A percentile compares a stretch with the other conserved stretches of the same genome.
Conservation (phyloP, 2,113 vertebrate genomes). For the Ornithorhynchus anatinus region DNA sequence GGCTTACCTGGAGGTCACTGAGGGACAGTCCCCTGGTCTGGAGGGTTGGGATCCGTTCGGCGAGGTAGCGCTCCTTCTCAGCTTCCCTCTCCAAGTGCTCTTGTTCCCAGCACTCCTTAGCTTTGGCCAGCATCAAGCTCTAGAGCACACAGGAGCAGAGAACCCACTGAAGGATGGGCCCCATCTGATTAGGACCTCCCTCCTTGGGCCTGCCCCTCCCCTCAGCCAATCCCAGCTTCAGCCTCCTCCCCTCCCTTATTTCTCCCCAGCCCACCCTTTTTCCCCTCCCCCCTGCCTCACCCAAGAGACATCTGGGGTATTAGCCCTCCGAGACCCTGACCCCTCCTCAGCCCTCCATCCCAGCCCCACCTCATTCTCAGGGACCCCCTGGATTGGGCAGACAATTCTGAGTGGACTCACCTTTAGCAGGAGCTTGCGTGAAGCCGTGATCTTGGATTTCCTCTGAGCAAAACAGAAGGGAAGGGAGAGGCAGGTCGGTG, state of each 20-base stretch:
- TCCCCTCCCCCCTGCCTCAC: too few species aligned
- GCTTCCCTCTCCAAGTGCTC: conserved; percentile 83
- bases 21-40: conserved; percentile 75
- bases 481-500: background rate
- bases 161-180: background rate
- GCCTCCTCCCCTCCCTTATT: background rate
- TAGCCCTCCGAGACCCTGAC: too few species aligned
- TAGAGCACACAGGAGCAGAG: conserved; percentile 16
- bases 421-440: conserved; percentile 92
- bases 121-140: conserved; percentile 95
- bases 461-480: conserved; percentile 64
- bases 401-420: too few species aligned
- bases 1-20: conserved; percentile 84
- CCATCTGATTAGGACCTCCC: background rate
- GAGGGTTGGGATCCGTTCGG: conserved; percentile 77
- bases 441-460: conserved; percentile 93
- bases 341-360: too few species aligned
- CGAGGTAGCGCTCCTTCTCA: conserved; percentile 85
- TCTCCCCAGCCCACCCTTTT: background rate
- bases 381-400: background rate
- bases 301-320: too few species aligned
- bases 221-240: background rate
- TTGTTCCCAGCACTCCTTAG: conserved; percentile 90
- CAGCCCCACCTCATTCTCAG: too few species aligned
- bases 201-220: background rate